phyloP scores from a whole-genome alignment of 1,140 invertebrate genomes.

The Drosophila serrata region DNA sequence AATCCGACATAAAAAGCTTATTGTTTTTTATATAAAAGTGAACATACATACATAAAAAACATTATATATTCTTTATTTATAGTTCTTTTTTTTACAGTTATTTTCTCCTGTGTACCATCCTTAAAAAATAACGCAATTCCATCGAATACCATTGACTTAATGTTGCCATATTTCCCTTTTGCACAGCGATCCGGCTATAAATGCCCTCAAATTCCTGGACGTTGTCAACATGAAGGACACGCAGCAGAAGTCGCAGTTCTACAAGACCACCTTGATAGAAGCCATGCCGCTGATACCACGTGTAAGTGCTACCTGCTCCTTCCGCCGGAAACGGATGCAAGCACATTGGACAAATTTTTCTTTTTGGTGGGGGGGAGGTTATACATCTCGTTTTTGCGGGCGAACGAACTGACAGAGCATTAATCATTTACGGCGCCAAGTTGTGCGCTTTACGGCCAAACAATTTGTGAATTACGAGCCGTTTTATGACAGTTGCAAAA shows the following conservation, averaged over 20 bases:
- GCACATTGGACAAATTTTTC: conserved; percentile 21
- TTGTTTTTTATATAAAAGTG: no score
- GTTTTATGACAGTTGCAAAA: conserved; percentile 71
- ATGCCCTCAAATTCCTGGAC: conserved; percentile 96
- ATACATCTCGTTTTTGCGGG: conserved; percentile 28
- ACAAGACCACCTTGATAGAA: conserved; percentile 93
- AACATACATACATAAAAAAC: no score
- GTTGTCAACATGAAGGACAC: conserved; percentile 97
- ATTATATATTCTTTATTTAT: neutral
- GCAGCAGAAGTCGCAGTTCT: conserved; percentile 95
- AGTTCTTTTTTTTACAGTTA: neutral
- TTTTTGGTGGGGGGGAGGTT: neutral
- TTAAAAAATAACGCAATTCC: conserved; percentile 6
- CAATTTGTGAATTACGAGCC: conserved; percentile 75
- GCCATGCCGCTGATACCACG: conserved; percentile 95
- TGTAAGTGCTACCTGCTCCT: conserved; percentile 87
- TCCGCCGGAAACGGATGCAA: conserved; percentile 52
- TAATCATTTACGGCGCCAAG: conserved; percentile 70
- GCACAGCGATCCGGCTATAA: conserved; percentile 93
- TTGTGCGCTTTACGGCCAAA: conserved; percentile 67
- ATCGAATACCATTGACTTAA: conserved; percentile 37
- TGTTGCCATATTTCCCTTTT: conserved; percentile 79
- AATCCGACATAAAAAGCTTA: neutral
- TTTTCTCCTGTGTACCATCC: neutral
- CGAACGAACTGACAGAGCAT: conserved; percentile 46